Percentiles rank a stretch among this genome's conserved stretches.
Evolutionary conservation across 23 tunicate species (phyloP).

Genomic region (Diplosoma virens): DNA sequence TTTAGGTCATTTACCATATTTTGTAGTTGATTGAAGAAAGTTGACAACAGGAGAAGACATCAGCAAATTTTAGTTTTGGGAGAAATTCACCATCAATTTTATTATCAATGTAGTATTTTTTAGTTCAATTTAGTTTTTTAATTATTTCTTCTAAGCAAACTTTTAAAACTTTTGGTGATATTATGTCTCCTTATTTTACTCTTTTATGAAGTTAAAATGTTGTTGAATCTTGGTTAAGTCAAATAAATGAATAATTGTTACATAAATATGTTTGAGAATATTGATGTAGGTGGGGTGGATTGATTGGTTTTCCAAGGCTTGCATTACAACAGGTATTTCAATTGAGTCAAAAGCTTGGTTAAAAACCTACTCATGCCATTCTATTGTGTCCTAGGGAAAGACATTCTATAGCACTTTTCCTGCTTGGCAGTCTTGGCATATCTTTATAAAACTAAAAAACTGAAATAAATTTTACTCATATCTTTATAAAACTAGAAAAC

Average conservation of each 20-base stretch:
- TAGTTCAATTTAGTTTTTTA: not conserved
- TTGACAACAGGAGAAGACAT: not conserved
- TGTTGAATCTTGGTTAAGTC: not conserved
- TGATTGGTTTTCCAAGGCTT: conserved; percentile 7
- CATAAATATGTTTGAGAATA: not conserved
- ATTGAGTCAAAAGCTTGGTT: not conserved
- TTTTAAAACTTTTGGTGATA: not conserved
- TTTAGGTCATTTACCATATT: not conserved
- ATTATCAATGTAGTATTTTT: not conserved
- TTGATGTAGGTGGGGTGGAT: not conserved
- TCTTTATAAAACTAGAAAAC: too few relatives aligned
- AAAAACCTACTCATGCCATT: too few relatives aligned
- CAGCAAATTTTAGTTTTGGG: not conserved
- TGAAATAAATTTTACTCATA: too few relatives aligned
- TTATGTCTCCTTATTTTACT: not conserved
- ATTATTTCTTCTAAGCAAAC: not conserved
- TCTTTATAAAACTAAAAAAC: too few relatives aligned
- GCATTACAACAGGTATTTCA: not conserved
- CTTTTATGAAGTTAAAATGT: not conserved
- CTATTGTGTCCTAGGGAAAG: too few relatives aligned
- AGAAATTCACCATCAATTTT: conserved; percentile 1
- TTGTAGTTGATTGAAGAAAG: not conserved
- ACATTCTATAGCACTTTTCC: too few relatives aligned
- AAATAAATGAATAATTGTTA: not conserved
- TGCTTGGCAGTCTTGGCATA: too few relatives aligned